Conservation (phyloP, 1,140 invertebrate species). For the Odontomachus brunneus region DNA sequence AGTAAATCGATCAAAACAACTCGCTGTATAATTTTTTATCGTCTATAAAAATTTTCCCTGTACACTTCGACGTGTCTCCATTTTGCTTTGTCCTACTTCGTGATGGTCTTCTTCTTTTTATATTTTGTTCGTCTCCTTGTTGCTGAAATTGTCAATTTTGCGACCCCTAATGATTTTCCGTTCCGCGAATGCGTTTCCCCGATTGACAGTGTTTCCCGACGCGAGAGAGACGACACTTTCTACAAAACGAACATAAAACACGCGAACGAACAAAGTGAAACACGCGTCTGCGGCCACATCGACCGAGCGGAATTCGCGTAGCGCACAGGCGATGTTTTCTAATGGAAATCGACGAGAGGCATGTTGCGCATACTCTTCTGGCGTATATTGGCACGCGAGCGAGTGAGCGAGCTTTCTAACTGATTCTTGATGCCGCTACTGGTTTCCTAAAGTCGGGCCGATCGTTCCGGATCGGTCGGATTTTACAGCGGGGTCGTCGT, state of each 20-base stretch:
- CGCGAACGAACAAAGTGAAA: slow-evolving; percentile 19
- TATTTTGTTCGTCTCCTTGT: neutral
- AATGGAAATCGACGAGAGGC: slow-evolving; percentile 76
- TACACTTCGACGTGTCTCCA: too few species aligned
- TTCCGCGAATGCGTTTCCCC: neutral
- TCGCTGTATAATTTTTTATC: too few species aligned
- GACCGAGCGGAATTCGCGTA: slow-evolving; percentile 19
- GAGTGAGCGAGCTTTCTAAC: slow-evolving; percentile 75
- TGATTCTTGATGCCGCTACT: slow-evolving; percentile 64
- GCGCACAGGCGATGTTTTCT: slow-evolving; percentile 68
- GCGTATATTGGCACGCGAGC: slow-evolving; percentile 62
- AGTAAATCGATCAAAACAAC: too few species aligned
- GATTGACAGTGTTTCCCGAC: slow-evolving; percentile 22
- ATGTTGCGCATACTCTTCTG: slow-evolving; percentile 58
- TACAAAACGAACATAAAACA: slow-evolving; percentile 16
- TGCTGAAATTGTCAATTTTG: neutral
- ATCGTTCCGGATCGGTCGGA: slow-evolving; percentile 52
- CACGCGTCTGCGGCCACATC: neutral
- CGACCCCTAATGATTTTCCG: slow-evolving; percentile 3
- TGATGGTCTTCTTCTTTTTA: neutral
- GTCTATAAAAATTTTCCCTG: too few species aligned
- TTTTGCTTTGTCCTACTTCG: too few species aligned
- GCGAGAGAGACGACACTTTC: slow-evolving; percentile 4
- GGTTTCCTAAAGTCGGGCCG: slow-evolving; percentile 53
- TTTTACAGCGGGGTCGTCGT: slow-evolving; percentile 58